Base-by-base conservation (phyloP, 2,797 vertebrate genomes). In the Graptemys geographica region DNA sequence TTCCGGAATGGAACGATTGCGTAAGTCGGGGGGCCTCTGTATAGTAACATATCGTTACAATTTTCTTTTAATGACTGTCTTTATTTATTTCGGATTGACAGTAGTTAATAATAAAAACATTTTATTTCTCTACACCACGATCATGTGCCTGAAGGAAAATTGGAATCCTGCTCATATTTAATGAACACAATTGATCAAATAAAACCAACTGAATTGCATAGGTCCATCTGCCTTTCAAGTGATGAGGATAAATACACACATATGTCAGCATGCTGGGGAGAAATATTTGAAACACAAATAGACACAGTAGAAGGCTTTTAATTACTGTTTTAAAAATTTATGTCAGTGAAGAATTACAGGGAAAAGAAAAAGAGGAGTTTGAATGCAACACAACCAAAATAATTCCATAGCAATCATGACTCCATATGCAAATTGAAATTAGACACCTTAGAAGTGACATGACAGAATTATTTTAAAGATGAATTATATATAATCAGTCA, bases 251-350 rank as follows among this genome's bases (percentile, higher is more conserved):
- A 88, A 81, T 74, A 84, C 92, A 94, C 95, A 92, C 79, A 84
- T 94, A 90, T 89, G 84, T 95, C 95, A 86, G 86, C 88, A 59
- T 84, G 86, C 74, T 33, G 37, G 92, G 81, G 52, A 89, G 90
- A 95, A 95, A 55, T 86, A 95, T 96, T 95, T 92, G 91, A 88
- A 91, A 86, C 57, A 90, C 74, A 96, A 92, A 92, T 47, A 92
- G 92, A 94, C 91, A 90, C 55, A 82, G 79, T 74, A 88, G 86
- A 82, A 92, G 65, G 88, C 8, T 95, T 95, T 95, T 51, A 79
- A 1, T 88, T 86, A 51, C 62, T 90, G n/a, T 52, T 85, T 92
- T 90, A 51, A 89, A 76, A 90, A 86, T 92, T 92, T 91, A 92
- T 92, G 86, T 89, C 93, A 88, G 53, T 82, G 74, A 65, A 88